Percentiles rank a stretch among this genome's conserved stretches.
These are phyloP conservation scores for Macaca mulatta DNA, from an alignment of 2,113 vertebrate species.

Conservation along the genomic window DNA sequence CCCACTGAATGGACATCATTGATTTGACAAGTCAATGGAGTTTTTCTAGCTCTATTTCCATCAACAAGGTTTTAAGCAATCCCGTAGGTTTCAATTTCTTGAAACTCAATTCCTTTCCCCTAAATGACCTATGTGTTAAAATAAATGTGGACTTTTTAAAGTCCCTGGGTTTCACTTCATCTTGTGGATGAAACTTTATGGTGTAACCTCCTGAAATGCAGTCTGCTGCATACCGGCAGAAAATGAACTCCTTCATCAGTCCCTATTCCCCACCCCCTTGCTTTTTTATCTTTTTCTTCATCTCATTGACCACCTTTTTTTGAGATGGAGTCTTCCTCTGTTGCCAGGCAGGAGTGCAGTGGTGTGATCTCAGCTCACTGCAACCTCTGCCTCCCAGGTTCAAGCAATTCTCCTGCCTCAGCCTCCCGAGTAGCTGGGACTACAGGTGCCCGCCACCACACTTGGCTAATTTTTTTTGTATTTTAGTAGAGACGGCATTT, in stretches of 20 bases:
- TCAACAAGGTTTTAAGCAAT: background rate
- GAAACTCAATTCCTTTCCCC: background rate
- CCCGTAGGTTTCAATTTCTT: background rate
- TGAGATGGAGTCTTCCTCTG: too few species aligned
- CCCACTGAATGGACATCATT: background rate
- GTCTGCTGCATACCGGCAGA: too few species aligned
- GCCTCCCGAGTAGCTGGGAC: too few species aligned
- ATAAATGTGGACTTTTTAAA: background rate
- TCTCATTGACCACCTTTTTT: background rate
- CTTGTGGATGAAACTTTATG: background rate
- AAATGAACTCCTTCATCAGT: background rate
- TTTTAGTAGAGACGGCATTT: too few species aligned
- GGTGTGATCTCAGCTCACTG: too few species aligned
- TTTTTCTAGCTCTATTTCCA: background rate
- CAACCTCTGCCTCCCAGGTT: too few species aligned
- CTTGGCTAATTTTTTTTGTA: too few species aligned
- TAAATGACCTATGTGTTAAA: background rate
- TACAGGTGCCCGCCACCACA: rapidly evolving
- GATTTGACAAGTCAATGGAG: background rate
- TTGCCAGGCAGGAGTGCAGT: too few species aligned
- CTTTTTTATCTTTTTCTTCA: background rate
- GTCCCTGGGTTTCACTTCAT: slow-evolving; percentile 33
- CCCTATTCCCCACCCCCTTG: background rate
- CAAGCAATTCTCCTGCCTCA: too few species aligned
- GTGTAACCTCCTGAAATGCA: background rate